A percentile compares a stretch with the other conserved stretches of the same genome.
Evolutionary conservation across 1,140 invertebrate species (phyloP).

Genomic region (Solenopsis invicta): DNA sequence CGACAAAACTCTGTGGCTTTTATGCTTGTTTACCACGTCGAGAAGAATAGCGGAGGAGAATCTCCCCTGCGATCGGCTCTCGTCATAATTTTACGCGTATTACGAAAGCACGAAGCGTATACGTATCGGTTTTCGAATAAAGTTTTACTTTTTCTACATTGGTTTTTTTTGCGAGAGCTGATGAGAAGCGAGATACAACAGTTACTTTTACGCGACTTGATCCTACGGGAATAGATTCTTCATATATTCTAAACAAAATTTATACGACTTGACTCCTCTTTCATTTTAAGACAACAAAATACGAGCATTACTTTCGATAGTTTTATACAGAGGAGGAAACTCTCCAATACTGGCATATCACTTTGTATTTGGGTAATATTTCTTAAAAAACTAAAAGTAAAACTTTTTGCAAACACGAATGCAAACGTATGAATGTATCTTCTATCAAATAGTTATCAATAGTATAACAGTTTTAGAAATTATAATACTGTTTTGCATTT

Average conservation of each 20-base stretch:
- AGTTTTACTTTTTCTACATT: background rate
- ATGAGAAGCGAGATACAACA: background rate
- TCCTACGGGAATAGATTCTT: background rate
- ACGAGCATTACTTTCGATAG: background rate
- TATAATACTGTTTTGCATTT: no score
- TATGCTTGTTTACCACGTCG: conserved; percentile 9
- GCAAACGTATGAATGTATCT: no score
- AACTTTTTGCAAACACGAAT: no score
- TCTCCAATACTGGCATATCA: no score
- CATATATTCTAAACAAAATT: background rate
- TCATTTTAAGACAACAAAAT: background rate
- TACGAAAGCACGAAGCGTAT: background rate
- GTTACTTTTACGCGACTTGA: background rate
- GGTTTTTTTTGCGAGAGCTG: conserved; percentile 6
- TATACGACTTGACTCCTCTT: background rate
- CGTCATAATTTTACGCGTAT: conserved; percentile 3
- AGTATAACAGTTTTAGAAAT: no score
- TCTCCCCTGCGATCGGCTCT: background rate
- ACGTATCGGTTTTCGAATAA: background rate
- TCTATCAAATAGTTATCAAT: no score
- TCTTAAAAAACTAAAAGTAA: no score
- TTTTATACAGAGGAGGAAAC: background rate
- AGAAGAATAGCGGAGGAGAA: background rate
- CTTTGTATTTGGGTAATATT: no score
- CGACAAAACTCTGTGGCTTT: background rate